Base-by-base conservation (phyloP, 2,888 invertebrate genomes). In the Bembecia ichneumoniformis region DNA sequence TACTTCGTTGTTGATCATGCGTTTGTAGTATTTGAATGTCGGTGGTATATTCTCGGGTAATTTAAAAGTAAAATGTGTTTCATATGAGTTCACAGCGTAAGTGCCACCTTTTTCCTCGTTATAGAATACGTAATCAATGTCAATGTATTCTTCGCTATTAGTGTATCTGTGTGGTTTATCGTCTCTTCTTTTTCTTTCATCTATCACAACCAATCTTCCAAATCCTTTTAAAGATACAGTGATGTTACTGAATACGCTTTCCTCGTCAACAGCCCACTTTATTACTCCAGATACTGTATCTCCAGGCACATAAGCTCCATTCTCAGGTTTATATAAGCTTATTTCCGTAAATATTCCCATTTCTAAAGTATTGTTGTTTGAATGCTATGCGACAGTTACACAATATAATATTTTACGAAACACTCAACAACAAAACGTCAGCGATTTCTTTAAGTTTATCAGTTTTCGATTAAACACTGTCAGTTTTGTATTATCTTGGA, bases 1-100 rank as follows among this genome's bases (percentile, higher is more conserved):
- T 2, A 67, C 51, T 13, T 44, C 47, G 7, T 58, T 58, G 13
- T 47, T 47, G 0, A 47, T 16, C 3, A 54, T 49, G 0, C 45
- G n/a, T 34, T 54, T 55, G 1, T 34, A 28, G 40, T 59, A 64
- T 3, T 57, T 47, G 15, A 65, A 52, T 3, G 61, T 58, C 0
- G 65, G 50, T 5, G 72, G 72, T 50, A 69, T 49, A 45, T 60
- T 57, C 3, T 56, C 47, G 0, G 72, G 70, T 40, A 72, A 36
- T 47, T 51, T 53, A 35, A 74, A 72, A 51, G 49, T 57, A 46
- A 71, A 68, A 11, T 58, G 57, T 4, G 57, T 46, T 34, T 71
- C 65, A 10, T 68, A 64, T 10, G 55, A 54, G 0, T 64, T 70
- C 3, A 28, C 15, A 1, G 53, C 34, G 34, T 53, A 17, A 7